Evolutionary conservation across 53 echinoderm and acorn worm genomes (phyloP).

Genomic region (Luidia sarsii): DNA sequence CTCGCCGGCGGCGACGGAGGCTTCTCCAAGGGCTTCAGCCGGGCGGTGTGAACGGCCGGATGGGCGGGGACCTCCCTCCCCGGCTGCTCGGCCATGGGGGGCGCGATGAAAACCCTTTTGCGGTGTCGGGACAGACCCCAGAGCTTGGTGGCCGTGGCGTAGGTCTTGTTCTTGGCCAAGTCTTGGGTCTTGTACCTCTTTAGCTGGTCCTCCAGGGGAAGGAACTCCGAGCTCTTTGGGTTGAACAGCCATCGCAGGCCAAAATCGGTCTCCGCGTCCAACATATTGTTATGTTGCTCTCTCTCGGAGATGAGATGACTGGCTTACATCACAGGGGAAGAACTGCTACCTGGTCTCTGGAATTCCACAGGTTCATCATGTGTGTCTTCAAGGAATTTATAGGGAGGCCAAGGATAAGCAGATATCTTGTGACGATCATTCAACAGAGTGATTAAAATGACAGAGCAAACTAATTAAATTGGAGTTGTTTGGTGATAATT

Average conservation of each 20-base stretch:
- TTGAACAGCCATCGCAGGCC: conserved; percentile 83
- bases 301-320: too few species aligned
- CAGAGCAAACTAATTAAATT: too few species aligned
- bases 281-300: too few species aligned
- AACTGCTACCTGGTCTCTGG: too few species aligned
- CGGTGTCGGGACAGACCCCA: conserved; percentile 70
- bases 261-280: conserved; percentile 68
- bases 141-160: conserved; percentile 66
- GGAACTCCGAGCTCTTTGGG: conserved; percentile 78
- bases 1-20: background rate
- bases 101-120: conserved; percentile 68
- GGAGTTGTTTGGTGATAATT: too few species aligned
- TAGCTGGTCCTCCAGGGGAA: conserved; percentile 88
- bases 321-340: too few species aligned
- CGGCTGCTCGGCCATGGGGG: conserved; percentile 70
- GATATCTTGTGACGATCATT: too few species aligned
- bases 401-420: too few species aligned
- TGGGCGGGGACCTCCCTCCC: conserved; percentile 50
- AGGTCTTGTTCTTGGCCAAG: conserved; percentile 72
- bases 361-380: too few species aligned
- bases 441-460: too few species aligned
- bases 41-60: conserved; percentile 42
- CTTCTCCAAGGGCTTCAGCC: conserved; percentile 40
- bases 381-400: too few species aligned
- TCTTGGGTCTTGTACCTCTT: conserved; percentile 86